Base-by-base conservation (phyloP, 2,113 vertebrate genomes). In the Gallinago undulata region DNA sequence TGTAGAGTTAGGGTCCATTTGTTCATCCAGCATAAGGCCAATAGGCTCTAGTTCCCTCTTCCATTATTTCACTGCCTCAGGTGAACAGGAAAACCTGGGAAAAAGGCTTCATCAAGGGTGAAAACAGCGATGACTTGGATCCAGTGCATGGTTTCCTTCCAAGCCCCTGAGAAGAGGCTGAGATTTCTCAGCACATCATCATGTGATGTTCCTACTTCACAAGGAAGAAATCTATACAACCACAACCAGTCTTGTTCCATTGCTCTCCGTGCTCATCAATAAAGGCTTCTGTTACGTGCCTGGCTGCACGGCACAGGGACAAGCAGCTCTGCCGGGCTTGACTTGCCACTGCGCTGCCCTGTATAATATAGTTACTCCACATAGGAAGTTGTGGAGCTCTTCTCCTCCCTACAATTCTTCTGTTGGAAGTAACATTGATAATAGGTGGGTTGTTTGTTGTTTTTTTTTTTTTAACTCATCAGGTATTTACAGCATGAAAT, bases 321-420 rank as follows among this genome's bases (percentile, higher is more conserved):
- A 77, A 81, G 39, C 47, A 81, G 23, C 33, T 73, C 50, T 11
- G 9, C 7, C 19, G 59, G 24, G 19, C 11, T 13, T 73, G 33
- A 45, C 68, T 59, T 80, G 62, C 57, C 57, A 11, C 75, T 33
- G 27, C 74, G 2, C 35, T 64, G 57, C 72, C 45, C 50, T 59
- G 21, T 0, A 0, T 39, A 33, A 50, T 25, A 25, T 4, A 47
- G 6, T 50, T 59, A 10, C 10, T 81, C 18, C 27, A 11, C 1
- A 1, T 2, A 87, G 19, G 19, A 24, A 45, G 7, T 13, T 74
- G 84, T 62, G 55, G 24, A 69, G 27, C 30, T 76, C 23, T 69
- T 73, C 27, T 60, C 30, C 33, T 57, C n/a, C 10, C 31, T 84
- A 31, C 15, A 50, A 13, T 47, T 86, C 37, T 85, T 9, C 21